Conservation (phyloP, 2,888 invertebrate species). For the Petrolisthes cinctipes region DNA sequence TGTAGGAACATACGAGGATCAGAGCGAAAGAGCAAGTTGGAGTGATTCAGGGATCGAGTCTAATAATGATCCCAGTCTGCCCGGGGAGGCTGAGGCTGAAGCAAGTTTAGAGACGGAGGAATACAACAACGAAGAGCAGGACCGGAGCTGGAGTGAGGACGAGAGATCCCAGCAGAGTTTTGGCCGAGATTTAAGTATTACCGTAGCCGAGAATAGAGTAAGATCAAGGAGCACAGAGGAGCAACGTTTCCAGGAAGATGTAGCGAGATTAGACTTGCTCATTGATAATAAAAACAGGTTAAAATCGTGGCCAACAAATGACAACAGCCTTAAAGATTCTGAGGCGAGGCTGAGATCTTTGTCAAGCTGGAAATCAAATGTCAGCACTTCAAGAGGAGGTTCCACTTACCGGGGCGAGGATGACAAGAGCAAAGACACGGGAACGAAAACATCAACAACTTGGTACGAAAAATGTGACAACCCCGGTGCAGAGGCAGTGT, state of each 20-base stretch:
- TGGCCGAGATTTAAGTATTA: background rate
- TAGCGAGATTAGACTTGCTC: background rate
- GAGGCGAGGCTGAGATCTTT: background rate
- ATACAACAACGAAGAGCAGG: background rate
- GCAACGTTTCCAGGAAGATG: background rate
- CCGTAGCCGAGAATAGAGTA: background rate
- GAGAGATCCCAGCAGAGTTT: background rate
- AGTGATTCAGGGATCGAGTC: constrained; percentile 23
- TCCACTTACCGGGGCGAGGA: no score
- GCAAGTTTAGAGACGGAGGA: background rate
- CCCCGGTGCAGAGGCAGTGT: no score
- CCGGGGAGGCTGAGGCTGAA: background rate
- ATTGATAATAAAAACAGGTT: no score
- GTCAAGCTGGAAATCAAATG: background rate
- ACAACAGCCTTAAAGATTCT: background rate
- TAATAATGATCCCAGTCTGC: background rate
- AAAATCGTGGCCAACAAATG: background rate
- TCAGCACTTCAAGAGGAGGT: no score
- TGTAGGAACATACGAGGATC: background rate
- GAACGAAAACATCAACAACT: no score
- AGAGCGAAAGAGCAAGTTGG: constrained; percentile 1
- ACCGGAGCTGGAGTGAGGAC: background rate
- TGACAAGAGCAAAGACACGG: no score
- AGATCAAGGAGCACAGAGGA: background rate
- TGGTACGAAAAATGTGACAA: no score